Base-by-base conservation (phyloP, 2,113 vertebrate species). In the Dissostichus mawsoni region DNA sequence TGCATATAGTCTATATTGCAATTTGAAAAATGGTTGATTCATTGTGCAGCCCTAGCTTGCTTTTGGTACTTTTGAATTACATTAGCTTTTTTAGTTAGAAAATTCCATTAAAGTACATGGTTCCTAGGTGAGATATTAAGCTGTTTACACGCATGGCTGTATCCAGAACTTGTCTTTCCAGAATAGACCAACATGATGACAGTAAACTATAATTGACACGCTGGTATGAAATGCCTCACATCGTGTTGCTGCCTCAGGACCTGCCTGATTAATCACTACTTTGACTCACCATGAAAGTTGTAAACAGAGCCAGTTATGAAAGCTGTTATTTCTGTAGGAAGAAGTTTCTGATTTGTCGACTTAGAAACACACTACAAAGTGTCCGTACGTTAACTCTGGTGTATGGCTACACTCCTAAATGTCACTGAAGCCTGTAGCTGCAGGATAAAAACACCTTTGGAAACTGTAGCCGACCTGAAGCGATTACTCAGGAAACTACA, bases 91-190 rank as follows among this genome's bases (percentile, higher is more conserved):
- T 53, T 1, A 8, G 20, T n/a, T 7, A 20, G 13, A 36, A 55
- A n/a, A 0, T 68, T 0, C 20, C 10, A 1, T 73, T 66, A n/a
- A 5, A 4, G 17, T 50, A 12, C 3, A 23, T n/a, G 9, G 3
- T 44, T 52, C 50, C 48, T 65, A 16, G 45, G 50, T 50, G 44
- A 78, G 51, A 41, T 79, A 13, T 25, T 3, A 5, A 3, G 4
- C 5, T 48, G 45, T 62, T 67, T 71, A 18, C 47, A 0, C 8
- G 20, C 16, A 48, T 55, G 57, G 52, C 29, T 63, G 14, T 13
- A 72, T 75, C 41, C 64, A 51, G 64, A 89, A 89, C 87, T 11
- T 5, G 87, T 88, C 83, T 18, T 53, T 87, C 82, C 44, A 82
- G 81, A 87, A 76, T 11, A 69, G 29, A 51, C 20, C 18, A 16